Conservation (phyloP, 1,140 invertebrate species). For the Drosophila prosaltans region DNA sequence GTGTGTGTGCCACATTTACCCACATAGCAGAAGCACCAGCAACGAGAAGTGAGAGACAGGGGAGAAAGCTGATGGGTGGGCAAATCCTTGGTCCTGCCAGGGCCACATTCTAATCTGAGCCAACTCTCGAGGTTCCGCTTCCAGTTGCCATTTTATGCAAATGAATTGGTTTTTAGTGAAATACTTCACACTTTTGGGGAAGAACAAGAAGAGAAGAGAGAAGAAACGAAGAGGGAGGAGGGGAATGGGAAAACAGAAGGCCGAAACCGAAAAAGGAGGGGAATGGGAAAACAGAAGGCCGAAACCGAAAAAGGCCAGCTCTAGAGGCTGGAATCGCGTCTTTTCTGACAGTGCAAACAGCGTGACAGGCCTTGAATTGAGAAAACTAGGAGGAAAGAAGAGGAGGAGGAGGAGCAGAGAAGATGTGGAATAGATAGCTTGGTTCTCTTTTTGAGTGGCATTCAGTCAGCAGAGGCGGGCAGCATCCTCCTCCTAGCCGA, state of each 20-base stretch:
- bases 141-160: conserved; percentile 75
- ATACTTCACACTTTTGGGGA: conserved; percentile 66
- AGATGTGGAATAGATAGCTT: conserved; percentile 16
- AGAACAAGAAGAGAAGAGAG: neutral
- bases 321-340: conserved; percentile 14
- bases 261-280: neutral
- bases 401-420: neutral
- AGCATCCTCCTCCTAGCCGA: conserved; percentile 6
- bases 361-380: conserved; percentile 18
- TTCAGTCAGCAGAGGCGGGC: conserved; percentile 2
- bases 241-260: neutral
- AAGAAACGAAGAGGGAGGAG: neutral
- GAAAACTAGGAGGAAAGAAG: neutral
- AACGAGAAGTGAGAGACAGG: neutral
- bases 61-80: neutral
- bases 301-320: neutral
- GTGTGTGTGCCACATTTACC: conserved; percentile 61
- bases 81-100: conserved; percentile 26
- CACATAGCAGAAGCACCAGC: conserved; percentile 41
- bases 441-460: conserved; percentile 47
- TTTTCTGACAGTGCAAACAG: conserved; percentile 21
- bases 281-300: neutral
- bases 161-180: conserved; percentile 81
- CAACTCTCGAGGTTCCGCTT: conserved; percentile 25
- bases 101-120: conserved; percentile 59